A percentile compares a stretch with the other conserved stretches of the same genome.
phyloP scores from a whole-genome alignment of 2,113 vertebrate species.

The Propithecus coquereli region DNA sequence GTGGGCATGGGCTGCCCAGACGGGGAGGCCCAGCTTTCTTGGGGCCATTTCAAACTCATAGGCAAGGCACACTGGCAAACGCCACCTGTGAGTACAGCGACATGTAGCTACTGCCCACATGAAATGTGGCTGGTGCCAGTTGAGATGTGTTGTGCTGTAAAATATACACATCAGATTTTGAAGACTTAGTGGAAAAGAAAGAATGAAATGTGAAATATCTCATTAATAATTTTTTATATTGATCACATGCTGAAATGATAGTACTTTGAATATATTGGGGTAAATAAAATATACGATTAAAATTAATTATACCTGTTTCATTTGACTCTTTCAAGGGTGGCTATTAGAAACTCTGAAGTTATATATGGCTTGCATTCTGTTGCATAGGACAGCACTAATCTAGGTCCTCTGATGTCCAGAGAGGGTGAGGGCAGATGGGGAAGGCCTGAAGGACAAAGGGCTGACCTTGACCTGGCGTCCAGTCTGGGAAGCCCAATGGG shows the following conservation, averaged over 20 bases:
- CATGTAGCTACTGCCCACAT: background rate
- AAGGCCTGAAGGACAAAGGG: background rate
- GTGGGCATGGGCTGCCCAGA: background rate
- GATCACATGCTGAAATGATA: background rate
- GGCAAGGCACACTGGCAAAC: background rate
- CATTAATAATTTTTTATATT: background rate
- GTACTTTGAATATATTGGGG: background rate
- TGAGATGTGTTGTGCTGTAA: background rate
- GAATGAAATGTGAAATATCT: background rate
- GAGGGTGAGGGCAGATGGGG: background rate
- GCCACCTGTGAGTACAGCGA: rapidly evolving
- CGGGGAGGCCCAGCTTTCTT: background rate
- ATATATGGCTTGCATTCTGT: background rate
- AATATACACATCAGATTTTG: background rate
- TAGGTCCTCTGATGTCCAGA: background rate
- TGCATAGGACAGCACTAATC: background rate
- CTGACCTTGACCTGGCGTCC: background rate
- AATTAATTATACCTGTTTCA: background rate
- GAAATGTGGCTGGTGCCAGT: background rate
- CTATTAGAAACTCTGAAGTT: background rate
- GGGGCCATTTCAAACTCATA: background rate
- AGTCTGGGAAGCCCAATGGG: background rate
- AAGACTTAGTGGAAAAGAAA: background rate
- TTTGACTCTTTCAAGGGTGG: background rate
- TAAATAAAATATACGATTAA: background rate